A percentile compares a stretch with the other conserved stretches of the same genome.
These are phyloP conservation scores for Odontophorus gujanensis DNA, from an alignment of 2,113 vertebrate genomes.

Conservation along the genomic window DNA sequence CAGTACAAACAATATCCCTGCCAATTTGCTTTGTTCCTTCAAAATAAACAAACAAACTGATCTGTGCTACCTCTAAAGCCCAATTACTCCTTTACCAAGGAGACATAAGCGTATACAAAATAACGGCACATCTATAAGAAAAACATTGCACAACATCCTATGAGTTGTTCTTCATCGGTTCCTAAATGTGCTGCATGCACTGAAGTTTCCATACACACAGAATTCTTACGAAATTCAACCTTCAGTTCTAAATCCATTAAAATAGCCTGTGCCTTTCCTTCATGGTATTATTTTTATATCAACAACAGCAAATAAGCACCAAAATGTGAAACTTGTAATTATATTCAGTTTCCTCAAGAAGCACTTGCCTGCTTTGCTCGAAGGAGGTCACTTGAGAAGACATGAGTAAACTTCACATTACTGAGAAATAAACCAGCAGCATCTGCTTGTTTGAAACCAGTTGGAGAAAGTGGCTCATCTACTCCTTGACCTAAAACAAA, in stretches of 20 bases:
- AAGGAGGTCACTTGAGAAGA: slow-evolving; percentile 89
- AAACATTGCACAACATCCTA: background rate
- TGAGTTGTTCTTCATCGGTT: background rate
- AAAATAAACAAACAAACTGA: background rate
- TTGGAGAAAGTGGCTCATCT: slow-evolving; percentile 87
- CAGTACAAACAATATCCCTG: background rate
- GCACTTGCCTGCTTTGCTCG: slow-evolving; percentile 87
- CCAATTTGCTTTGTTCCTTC: background rate
- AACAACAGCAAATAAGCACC: background rate
- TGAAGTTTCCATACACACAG: background rate
- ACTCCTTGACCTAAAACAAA: slow-evolving; percentile 89
- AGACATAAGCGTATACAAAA: background rate
- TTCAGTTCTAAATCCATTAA: background rate
- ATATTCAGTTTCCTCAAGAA: background rate
- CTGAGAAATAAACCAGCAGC: slow-evolving; percentile 87
- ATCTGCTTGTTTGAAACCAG: slow-evolving; percentile 85
- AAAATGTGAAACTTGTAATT: background rate
- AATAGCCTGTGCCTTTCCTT: background rate
- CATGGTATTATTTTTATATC: background rate
- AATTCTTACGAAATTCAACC: background rate
- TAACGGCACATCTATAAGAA: background rate
- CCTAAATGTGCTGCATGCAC: background rate
- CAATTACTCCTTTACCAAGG: background rate
- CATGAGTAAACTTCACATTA: slow-evolving; percentile 84
- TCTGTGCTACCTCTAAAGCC: background rate